A percentile compares a stretch with the other conserved stretches of the same genome.
Conservation (phyloP, 2,797 vertebrate genomes). For the Acanthornis magna region DNA sequence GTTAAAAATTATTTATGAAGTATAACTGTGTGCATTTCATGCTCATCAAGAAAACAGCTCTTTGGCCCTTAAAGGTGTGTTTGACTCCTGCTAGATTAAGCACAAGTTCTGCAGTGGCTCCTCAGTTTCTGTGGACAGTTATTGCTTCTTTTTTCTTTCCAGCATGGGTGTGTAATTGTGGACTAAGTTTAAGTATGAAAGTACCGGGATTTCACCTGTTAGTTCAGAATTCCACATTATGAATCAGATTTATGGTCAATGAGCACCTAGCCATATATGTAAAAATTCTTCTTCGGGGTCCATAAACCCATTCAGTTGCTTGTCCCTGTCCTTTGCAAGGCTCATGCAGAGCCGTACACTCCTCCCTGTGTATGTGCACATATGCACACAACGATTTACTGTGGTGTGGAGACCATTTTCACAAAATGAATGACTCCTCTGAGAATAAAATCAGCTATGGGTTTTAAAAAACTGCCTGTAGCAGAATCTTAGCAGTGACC, state of each 20-base stretch:
- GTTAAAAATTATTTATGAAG: background rate
- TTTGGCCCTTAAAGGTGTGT: background rate
- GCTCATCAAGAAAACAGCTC: background rate
- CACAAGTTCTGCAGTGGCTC: background rate
- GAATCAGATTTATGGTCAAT: background rate
- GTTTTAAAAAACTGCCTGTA: conserved; percentile 1
- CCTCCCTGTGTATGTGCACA: background rate
- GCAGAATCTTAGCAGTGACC: conserved; percentile 19
- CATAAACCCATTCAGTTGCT: background rate
- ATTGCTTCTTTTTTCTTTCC: background rate
- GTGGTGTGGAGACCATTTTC: background rate
- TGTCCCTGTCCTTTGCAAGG: background rate
- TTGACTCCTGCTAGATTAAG: background rate
- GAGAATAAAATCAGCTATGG: background rate
- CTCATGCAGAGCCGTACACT: background rate
- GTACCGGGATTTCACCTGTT: background rate
- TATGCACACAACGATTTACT: background rate
- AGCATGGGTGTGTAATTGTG: background rate
- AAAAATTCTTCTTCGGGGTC: background rate
- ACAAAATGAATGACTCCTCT: background rate
- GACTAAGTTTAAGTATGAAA: background rate
- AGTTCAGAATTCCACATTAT: background rate
- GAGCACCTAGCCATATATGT: background rate
- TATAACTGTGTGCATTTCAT: background rate
- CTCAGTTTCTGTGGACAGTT: background rate